A percentile compares a stretch with the other conserved stretches of the same genome.
Evolutionary conservation across 2,888 invertebrate genomes (phyloP).

Genomic region (Nymphalis c-album): DNA sequence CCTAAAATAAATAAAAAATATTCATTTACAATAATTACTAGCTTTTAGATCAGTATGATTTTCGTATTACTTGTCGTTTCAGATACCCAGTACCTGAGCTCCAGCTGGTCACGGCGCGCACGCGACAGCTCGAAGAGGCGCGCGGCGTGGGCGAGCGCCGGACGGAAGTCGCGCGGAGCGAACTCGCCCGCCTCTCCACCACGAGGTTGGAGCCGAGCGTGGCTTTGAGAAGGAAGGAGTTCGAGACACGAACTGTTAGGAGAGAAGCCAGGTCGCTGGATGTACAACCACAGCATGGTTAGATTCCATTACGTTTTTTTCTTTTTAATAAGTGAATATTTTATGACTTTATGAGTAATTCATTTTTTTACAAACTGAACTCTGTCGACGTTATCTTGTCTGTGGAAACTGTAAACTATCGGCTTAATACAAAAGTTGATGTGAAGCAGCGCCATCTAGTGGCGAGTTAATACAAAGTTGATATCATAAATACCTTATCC

Average conservation of each 20-base stretch:
- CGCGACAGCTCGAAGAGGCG: conserved; percentile 87
- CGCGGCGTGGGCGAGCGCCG: conserved; percentile 83
- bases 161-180: conserved; percentile 85
- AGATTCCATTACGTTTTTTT: neutral
- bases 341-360: no score
- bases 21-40: no score
- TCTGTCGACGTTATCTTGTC: no score
- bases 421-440: no score
- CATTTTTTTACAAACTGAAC: no score
- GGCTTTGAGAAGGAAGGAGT: conserved; percentile 86
- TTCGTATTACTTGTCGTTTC: conserved; percentile 21
- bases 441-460: no score
- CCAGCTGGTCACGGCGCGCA: conserved; percentile 87
- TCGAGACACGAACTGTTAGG: conserved; percentile 81
- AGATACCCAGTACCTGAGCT: conserved; percentile 77
- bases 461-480: no score
- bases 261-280: conserved; percentile 73
- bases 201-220: conserved; percentile 88
- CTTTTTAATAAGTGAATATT: neutral
- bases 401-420: no score
- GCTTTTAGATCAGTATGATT: neutral
- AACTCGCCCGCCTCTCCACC: conserved; percentile 84
- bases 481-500: no score
- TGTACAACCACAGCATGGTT: conserved; percentile 72
- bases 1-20: no score